Evolutionary conservation across 2,797 vertebrate species (phyloP), one percentile per base, ranked within the genome.

Genomic region (Poecile montanus): DNA sequence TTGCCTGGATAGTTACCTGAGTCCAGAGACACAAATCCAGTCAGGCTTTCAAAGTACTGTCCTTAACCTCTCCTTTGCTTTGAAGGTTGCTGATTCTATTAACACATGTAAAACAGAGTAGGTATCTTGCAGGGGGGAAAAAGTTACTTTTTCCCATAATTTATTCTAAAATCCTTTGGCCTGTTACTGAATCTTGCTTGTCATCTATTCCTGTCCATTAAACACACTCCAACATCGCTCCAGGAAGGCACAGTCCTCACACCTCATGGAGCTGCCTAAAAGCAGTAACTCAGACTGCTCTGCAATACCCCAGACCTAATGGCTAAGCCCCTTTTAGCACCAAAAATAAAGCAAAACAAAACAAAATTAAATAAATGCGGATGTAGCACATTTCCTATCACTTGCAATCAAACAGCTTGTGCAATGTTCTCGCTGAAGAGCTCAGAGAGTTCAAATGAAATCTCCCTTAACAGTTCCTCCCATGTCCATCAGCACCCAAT

Each of bases 91-190:
- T 87, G 30, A 29, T 76, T 82, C 50, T 47, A 2, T 36, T 67
- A 47, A 75, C 21, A 60, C 5, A 7, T 16, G 19, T 67, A 79
- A 87, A 48, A 54, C 20, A 34, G 10, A 44, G 20, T 18, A 13
- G 47, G 7, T 45, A 10, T 27, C 16, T n/a, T 11, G 23, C 2
- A 1, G 44, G 6, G 8, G 2, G 3, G 0, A 3, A 14, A 15
- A 60, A 20, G 54, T 68, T 34, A 16, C 8, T 34, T 70, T 54
- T 60, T 11, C 11, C 20, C 10, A 25, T 65, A 22, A 89, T 67
- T 66, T 83, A 62, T 23, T 48, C 44, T 45, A 79, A 89, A 76
- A 62, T 44, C 13, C 14, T 88, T 66, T 56, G 56, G n/a, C 25
- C 20, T 51, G 5, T 44, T 66, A 21, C 30, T 22, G 25, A 50